These are phyloP conservation scores for Notiomystis cincta DNA, from an alignment of 2,113 vertebrate species.

Conservation along the genomic window DNA sequence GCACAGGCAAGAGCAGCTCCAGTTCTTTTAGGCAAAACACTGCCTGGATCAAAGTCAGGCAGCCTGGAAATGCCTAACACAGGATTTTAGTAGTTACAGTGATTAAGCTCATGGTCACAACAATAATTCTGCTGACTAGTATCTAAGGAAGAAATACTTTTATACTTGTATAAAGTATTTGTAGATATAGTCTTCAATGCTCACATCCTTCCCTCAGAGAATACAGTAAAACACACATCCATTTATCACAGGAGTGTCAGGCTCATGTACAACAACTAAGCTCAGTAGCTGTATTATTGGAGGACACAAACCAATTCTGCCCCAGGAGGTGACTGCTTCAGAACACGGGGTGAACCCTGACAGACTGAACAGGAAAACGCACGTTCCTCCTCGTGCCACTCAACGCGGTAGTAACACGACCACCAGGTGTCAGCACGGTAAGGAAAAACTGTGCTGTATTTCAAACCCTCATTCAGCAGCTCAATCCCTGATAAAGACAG, in stretches of 20 bases:
- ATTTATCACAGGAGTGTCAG: background rate
- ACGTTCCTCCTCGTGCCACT: background rate
- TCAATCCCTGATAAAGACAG: background rate
- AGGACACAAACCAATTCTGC: background rate
- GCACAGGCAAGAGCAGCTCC: background rate
- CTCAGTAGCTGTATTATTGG: background rate
- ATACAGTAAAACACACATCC: background rate
- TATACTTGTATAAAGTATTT: background rate
- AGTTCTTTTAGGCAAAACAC: background rate
- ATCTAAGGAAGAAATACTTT: background rate
- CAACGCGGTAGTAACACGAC: background rate
- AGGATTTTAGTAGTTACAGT: background rate
- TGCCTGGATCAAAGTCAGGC: background rate
- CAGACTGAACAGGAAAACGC: background rate
- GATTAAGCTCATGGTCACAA: background rate
- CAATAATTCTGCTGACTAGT: background rate
- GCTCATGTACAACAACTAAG: background rate
- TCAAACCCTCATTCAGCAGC: background rate
- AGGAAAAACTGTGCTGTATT: background rate
- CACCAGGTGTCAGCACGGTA: conserved; percentile 65
- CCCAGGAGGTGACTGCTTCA: background rate
- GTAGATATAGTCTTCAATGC: background rate
- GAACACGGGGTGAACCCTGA: background rate
- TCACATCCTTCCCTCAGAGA: background rate
- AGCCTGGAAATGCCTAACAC: background rate